phyloP scores from a whole-genome alignment of 2,797 vertebrate genomes.

The Novumbra hubbsi region DNA sequence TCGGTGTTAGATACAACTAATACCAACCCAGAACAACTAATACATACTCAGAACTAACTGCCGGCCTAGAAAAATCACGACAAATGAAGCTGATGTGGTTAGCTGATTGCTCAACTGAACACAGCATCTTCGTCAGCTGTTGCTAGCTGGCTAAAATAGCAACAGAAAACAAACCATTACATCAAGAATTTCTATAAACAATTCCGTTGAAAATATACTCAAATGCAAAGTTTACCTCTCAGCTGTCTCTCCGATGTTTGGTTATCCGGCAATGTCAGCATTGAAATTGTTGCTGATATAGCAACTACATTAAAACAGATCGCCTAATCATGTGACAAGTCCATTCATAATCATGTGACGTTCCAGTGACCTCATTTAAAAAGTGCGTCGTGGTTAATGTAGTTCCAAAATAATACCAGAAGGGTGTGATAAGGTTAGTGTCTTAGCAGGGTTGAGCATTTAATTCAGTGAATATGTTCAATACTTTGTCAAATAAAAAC shows the following conservation, averaged over 20 bases:
- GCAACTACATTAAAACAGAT: background rate
- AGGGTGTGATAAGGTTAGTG: too few species aligned
- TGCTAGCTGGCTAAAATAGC: background rate
- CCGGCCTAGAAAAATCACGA: background rate
- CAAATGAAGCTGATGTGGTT: background rate
- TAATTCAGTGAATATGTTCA: too few species aligned
- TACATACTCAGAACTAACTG: background rate
- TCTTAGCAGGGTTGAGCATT: background rate
- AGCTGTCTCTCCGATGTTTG: too few species aligned
- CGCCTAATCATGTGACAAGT: background rate
- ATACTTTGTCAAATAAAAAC: too few species aligned
- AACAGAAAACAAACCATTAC: background rate
- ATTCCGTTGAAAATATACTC: background rate
- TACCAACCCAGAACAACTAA: background rate
- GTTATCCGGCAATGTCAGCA: background rate
- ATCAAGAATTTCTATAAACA: background rate
- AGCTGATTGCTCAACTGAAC: background rate
- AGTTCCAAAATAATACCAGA: background rate
- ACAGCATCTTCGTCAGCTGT: background rate
- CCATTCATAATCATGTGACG: background rate
- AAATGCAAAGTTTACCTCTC: background rate
- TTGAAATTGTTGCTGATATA: slow-evolving; percentile 7
- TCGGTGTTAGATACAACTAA: background rate
- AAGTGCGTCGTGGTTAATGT: background rate
- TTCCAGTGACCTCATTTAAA: background rate